Evolutionary conservation across 2,797 vertebrate species (phyloP), one percentile per base, ranked within the genome.

Genomic region (Semotilus atromaculatus): DNA sequence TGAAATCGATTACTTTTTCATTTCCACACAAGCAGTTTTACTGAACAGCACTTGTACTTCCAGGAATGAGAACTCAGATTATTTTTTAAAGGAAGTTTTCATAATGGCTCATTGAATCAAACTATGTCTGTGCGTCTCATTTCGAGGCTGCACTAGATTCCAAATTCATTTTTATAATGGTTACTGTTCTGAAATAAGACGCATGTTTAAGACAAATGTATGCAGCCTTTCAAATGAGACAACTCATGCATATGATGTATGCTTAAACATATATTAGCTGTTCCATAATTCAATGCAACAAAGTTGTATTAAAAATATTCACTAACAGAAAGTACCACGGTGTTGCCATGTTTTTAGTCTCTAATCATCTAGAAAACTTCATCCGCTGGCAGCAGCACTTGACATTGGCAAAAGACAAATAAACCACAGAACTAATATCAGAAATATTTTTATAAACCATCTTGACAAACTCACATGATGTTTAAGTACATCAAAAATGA

Each of bases 1-100:
- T 71, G 14, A 76, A 77, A 84, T 70, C 14, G 51, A 78, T 84
- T 84, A 21, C 14, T 76, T 78, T 77, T 64, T 71, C 58, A 60
- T 51, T 78, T 77, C 51, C 48, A 78, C 74, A 43, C 16, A 81
- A 58, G 36, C 26, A 58, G 82, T n/a, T 77, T 82, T 38, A 7
- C 21, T 70, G 53, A 43, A 68, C 31, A 60, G n/a, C 21, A 84
- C 51, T 70, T 83, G n/a, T 68, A 29, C n/a, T 55, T 68, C 36
- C 36, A 31, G 36, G 74, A 84, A 60, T n/a, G 60, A 76, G 45
- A 40, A 36, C 38, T 45, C 26, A 1, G 29, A n/a, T 26, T 36
- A 3, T 55, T 29, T 58, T 67, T 31, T 1, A 53, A n/a, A 68
- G 45, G 66, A 45, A 18, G 11, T 55, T n/a, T 72, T 29, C 38